Conservation (phyloP, 1,140 invertebrate genomes). For the Ooceraea biroi region DNA sequence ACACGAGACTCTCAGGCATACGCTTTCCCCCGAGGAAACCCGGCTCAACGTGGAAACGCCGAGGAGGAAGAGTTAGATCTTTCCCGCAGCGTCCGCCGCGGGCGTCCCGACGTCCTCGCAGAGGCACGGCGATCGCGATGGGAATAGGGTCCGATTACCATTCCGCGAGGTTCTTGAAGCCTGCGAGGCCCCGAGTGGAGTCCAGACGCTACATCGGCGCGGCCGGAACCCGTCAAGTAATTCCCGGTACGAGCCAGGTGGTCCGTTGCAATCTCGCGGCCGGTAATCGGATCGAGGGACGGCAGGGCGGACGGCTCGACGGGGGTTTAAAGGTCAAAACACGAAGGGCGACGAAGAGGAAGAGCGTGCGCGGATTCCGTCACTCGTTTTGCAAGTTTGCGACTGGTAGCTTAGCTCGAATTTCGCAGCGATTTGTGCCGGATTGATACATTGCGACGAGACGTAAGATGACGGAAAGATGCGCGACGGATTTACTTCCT, state of each 20-base stretch:
- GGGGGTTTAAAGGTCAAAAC: conserved; percentile 61
- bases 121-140: conserved; percentile 68
- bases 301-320: not conserved
- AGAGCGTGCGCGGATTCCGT: conserved; percentile 21
- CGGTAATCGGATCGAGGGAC: conserved; percentile 69
- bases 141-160: conserved; percentile 76
- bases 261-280: conserved; percentile 65
- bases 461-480: not conserved
- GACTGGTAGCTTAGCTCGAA: conserved; percentile 11
- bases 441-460: not conserved
- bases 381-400: conserved; percentile 38
- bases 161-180: conserved; percentile 68
- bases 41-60: conserved; percentile 42
- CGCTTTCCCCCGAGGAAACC: conserved; percentile 52
- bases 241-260: conserved; percentile 69
- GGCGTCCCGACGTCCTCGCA: conserved; percentile 26
- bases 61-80: not conserved
- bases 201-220: conserved; percentile 36
- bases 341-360: conserved; percentile 14
- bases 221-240: conserved; percentile 54
- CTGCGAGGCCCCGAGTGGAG: conserved; percentile 22
- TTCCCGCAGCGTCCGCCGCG: not conserved
- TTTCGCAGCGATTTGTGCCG: conserved; percentile 14
- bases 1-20: conserved; percentile 40
- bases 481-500: conserved; percentile 27